These are phyloP conservation scores for Oryzias celebensis DNA, from an alignment of 2,113 vertebrate genomes.

Conservation along the genomic window DNA sequence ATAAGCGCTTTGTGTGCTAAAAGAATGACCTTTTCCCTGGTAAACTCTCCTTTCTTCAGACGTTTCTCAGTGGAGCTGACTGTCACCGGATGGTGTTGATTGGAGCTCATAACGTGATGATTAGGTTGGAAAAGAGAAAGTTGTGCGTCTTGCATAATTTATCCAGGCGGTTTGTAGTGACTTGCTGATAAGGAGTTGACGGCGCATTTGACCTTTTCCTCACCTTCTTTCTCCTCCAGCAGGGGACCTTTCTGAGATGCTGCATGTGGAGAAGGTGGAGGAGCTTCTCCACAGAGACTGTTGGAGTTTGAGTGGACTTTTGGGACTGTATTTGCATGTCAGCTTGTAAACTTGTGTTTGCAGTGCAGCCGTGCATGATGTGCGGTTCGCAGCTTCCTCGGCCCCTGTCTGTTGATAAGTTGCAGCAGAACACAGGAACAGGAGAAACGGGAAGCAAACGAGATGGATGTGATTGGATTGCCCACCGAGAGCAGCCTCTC, in stretches of 20 bases:
- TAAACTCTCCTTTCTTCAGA: too few relatives aligned
- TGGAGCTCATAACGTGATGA: constrained; percentile 34
- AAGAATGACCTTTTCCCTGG: too few relatives aligned
- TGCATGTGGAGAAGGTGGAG: constrained; percentile 21
- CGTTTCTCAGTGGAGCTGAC: not conserved
- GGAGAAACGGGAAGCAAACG: constrained; percentile 65
- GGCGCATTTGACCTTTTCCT: constrained; percentile 22
- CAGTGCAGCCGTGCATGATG: constrained; percentile 56
- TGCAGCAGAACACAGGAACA: constrained; percentile 69
- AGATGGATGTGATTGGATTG: constrained; percentile 85
- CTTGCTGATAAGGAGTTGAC: constrained; percentile 52
- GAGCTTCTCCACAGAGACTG: not conserved
- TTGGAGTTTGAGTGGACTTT: constrained; percentile 43
- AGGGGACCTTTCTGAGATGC: constrained; percentile 29
- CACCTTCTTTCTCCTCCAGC: constrained; percentile 21
- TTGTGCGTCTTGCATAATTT: constrained; percentile 61
- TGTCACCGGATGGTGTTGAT: constrained; percentile 39
- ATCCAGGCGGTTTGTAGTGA: constrained; percentile 52
- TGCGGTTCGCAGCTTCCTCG: constrained; percentile 71
- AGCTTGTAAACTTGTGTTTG: constrained; percentile 45
- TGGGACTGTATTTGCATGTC: constrained; percentile 30
- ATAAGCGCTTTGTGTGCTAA: too few relatives aligned
- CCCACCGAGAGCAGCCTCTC: constrained; percentile 78
- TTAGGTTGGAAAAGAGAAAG: constrained; percentile 51
- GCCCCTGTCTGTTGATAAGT: constrained; percentile 80